Evolutionary conservation across 2,888 invertebrate genomes (phyloP), one percentile per base, ranked within the genome.

Genomic region (Idaea dimidiata): DNA sequence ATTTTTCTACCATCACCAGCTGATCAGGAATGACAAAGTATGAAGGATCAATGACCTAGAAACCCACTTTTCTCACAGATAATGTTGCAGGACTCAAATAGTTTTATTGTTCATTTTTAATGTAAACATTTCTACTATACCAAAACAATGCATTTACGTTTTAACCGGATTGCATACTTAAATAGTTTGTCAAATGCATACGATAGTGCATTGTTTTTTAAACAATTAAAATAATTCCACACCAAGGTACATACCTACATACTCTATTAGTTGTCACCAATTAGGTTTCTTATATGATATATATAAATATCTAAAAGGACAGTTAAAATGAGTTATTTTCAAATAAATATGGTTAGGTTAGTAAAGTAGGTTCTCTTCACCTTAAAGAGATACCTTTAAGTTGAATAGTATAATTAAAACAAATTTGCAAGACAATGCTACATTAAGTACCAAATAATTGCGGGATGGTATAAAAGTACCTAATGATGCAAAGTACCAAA

Each of bases 161-260:
- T 53, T 16, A n/a, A 56, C 18, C 53, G 53, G 61, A 18, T 55
- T 17, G 16, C 17, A 63, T 60, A 59, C 62, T 54, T 67, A 64
- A 61, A 62, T 66, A 61, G 66, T 66, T 68, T 60, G 66, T 68
- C 65, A 43, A 4, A 43, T 8, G 2, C 10, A 43, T 43, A 14
- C 8, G 8, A 14, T 43, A 2, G 14, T 43, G 3, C 43, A 43
- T 43, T 43, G 43, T 43, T 43, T 7, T 43, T 43, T 43, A 43
- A 43, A 43, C 14, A 14, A 14, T 43, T 14, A 43, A 43, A 43
- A 43, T 43, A 43, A 43, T 43, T 10, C 14, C 3, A 14, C 43
- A 43, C 10, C 8, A 14, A 43, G 14, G 43, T 43, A 10, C 43
- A 43, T 43, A 8, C 1, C 1, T 24, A 24, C 24, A 1, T 24